Evolutionary conservation across 2,113 vertebrate species (phyloP).

Genomic region (Maccullochella peelii): DNA sequence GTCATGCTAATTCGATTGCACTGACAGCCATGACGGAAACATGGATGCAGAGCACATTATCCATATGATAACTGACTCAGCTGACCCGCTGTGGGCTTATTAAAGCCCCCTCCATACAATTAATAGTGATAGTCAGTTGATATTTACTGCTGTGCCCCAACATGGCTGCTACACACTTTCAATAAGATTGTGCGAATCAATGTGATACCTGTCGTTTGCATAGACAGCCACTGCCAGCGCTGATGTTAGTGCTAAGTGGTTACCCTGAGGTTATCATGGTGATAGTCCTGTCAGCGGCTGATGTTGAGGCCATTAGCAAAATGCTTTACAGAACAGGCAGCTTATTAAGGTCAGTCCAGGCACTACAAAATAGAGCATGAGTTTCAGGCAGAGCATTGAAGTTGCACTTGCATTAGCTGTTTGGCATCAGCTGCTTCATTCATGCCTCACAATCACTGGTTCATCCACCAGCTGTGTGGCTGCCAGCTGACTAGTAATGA

Average conservation of each 20-base stretch:
- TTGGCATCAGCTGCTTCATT: not conserved
- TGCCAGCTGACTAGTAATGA: not conserved
- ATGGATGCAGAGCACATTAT: conserved; percentile 50
- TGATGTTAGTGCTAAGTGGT: conserved; percentile 39
- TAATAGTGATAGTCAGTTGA: conserved; percentile 44
- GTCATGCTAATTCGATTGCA: conserved; percentile 72
- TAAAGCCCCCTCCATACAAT: conserved; percentile 43
- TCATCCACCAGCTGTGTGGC: not conserved
- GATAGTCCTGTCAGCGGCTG: conserved; percentile 39
- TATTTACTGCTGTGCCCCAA: conserved; percentile 7
- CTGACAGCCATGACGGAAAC: conserved; percentile 67
- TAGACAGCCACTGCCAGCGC: not conserved
- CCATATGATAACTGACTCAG: conserved; percentile 59
- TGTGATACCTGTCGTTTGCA: conserved; percentile 29
- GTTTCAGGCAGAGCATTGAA: not conserved
- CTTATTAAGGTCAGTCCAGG: conserved; percentile 26
- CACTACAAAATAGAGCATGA: not conserved
- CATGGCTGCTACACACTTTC: conserved; percentile 19
- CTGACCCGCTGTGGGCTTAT: conserved; percentile 56
- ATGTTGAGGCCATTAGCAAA: conserved; percentile 52
- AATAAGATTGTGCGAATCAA: conserved; percentile 21
- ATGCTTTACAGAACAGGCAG: conserved; percentile 38
- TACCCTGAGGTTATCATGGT: conserved; percentile 23
- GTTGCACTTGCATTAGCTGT: not conserved
- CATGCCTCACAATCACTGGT: not conserved